Conservation (phyloP, 2,888 invertebrate genomes). For the Idaea biselata region DNA sequence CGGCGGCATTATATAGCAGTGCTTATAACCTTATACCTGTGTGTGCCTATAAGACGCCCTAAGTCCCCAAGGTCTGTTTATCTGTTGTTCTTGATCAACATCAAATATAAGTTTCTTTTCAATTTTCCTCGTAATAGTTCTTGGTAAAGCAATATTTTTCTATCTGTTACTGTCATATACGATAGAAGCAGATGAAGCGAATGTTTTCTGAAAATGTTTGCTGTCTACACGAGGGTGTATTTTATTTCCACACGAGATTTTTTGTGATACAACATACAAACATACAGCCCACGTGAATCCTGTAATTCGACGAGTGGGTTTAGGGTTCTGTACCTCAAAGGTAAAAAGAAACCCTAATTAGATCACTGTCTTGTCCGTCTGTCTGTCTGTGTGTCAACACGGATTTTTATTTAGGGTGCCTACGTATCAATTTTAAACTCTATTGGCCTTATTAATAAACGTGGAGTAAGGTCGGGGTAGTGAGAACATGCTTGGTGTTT, state of each 20-base stretch:
- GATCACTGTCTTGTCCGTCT: too few species aligned
- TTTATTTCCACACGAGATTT: background rate
- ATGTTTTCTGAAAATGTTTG: background rate
- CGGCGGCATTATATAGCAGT: too few species aligned
- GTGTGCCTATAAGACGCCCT: too few species aligned
- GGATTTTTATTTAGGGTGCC: too few species aligned
- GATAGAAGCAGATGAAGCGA: background rate
- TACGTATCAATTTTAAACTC: too few species aligned
- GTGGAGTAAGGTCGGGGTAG: too few species aligned
- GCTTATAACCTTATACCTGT: too few species aligned
- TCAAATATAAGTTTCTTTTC: background rate
- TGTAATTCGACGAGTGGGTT: background rate
- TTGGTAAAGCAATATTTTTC: background rate
- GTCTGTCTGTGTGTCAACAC: too few species aligned
- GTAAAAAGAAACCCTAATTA: background rate
- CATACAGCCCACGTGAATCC: background rate
- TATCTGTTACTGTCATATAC: background rate
- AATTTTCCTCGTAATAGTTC: background rate
- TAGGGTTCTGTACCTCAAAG: background rate
- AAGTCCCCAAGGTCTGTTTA: too few species aligned
- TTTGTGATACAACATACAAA: background rate
- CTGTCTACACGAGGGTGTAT: background rate
- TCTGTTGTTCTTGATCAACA: background rate
- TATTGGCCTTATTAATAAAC: too few species aligned
- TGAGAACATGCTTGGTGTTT: too few species aligned